Evolutionary conservation across 1,140 invertebrate species (phyloP).

Genomic region (Scaptomyza graminum): DNA sequence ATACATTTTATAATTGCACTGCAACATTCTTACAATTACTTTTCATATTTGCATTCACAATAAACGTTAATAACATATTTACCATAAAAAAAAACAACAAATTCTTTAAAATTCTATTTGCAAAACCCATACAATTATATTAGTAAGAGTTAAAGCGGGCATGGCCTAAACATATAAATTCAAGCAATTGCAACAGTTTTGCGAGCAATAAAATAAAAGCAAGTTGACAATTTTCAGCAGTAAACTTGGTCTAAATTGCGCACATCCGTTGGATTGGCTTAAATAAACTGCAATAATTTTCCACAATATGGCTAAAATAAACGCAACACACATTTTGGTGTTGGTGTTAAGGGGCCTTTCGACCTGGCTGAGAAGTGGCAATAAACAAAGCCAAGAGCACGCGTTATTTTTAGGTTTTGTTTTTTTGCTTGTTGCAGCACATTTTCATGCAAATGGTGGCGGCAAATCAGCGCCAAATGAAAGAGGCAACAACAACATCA

Average conservation of each 20-base stretch:
- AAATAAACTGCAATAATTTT: constrained; percentile 73
- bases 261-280: constrained; percentile 56
- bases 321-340: constrained; percentile 41
- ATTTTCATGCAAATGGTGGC: constrained; percentile 74
- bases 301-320: constrained; percentile 69
- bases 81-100: too few species aligned
- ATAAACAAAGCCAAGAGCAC: constrained; percentile 76
- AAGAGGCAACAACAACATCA: constrained; percentile 49
- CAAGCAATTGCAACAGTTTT: constrained; percentile 5
- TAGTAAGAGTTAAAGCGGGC: not conserved
- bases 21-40: too few species aligned
- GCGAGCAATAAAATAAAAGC: constrained; percentile 7
- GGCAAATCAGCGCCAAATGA: constrained; percentile 67
- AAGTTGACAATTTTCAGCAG: constrained; percentile 62
- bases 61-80: too few species aligned
- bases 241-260: constrained; percentile 59
- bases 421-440: constrained; percentile 8
- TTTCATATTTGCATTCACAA: too few species aligned
- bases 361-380: constrained; percentile 53
- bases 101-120: too few species aligned
- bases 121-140: too few species aligned
- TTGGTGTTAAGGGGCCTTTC: constrained; percentile 12
- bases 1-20: too few species aligned
- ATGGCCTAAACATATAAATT: constrained; percentile 14
- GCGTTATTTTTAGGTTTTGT: constrained; percentile 58